A percentile compares a stretch with the other conserved stretches of the same genome.
These are phyloP conservation scores for Tenthredo livida DNA, from an alignment of 2,888 invertebrate genomes.

Conservation along the genomic window DNA sequence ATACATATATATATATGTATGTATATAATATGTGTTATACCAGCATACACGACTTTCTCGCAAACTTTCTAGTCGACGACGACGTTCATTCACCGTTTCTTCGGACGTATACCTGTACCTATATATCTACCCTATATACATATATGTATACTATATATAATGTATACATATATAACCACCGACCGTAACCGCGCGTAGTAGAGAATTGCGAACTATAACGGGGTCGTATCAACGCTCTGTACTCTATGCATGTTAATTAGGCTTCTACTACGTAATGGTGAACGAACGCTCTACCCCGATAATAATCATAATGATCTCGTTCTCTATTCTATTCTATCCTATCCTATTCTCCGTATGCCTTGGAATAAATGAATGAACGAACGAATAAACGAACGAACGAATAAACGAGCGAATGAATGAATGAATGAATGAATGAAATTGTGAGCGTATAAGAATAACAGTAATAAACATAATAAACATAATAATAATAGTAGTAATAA, in stretches of 20 bases:
- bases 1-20: background rate
- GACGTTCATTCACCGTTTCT: constrained; percentile 65
- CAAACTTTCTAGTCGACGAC: constrained; percentile 70
- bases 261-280: background rate
- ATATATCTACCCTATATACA: background rate
- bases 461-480: constrained; percentile 19
- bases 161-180: background rate
- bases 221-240: constrained; percentile 12
- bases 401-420: background rate
- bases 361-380: background rate
- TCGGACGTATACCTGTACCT: background rate
- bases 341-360: background rate
- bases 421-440: background rate
- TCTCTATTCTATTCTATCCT: background rate
- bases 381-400: no score
- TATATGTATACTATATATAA: background rate
- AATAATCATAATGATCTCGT: constrained; percentile 10
- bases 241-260: constrained; percentile 19
- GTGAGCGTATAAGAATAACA: background rate
- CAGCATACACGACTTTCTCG: constrained; percentile 65
- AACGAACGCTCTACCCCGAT: background rate
- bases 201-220: constrained; percentile 21
- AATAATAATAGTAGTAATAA: constrained; percentile 31
- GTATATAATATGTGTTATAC: background rate
- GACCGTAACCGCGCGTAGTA: constrained; percentile 28